These are phyloP conservation scores for Argyresthia goedartella DNA, from an alignment of 2,888 invertebrate species.

Conservation along the genomic window DNA sequence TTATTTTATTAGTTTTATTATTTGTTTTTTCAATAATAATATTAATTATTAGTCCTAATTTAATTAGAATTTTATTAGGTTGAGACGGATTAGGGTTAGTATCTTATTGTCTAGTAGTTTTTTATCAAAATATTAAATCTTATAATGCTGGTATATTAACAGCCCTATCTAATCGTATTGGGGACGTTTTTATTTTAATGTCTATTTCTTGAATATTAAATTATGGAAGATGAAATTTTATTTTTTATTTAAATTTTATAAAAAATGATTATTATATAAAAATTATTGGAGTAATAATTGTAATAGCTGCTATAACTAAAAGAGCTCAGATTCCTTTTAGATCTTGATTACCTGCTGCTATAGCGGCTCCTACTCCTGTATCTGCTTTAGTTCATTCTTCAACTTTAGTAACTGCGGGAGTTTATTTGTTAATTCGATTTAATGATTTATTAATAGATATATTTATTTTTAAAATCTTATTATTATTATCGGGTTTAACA, in stretches of 20 bases:
- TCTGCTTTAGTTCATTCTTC: constrained; percentile 84
- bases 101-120: constrained; percentile 81
- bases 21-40: constrained; percentile 78
- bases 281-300: constrained; percentile 50
- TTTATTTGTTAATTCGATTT: constrained; percentile 82
- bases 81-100: constrained; percentile 80
- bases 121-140: constrained; percentile 77
- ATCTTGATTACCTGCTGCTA: constrained; percentile 80
- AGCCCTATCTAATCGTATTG: constrained; percentile 79
- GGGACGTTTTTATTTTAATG: constrained; percentile 77
- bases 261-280: constrained; percentile 44
- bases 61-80: constrained; percentile 78
- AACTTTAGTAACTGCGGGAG: constrained; percentile 82
- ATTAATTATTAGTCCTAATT: constrained; percentile 77
- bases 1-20: constrained; percentile 74
- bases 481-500: constrained; percentile 68
- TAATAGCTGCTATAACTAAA: constrained; percentile 77
- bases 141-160: constrained; percentile 81
- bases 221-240: constrained; percentile 68
- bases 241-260: constrained; percentile 65
- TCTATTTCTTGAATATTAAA: constrained; percentile 69
- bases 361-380: constrained; percentile 82
- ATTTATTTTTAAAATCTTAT: constrained; percentile 55
- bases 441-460: constrained; percentile 52
- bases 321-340: constrained; percentile 88